Base-by-base conservation (phyloP, 1,140 invertebrate genomes). In the Uloborus diversus region DNA sequence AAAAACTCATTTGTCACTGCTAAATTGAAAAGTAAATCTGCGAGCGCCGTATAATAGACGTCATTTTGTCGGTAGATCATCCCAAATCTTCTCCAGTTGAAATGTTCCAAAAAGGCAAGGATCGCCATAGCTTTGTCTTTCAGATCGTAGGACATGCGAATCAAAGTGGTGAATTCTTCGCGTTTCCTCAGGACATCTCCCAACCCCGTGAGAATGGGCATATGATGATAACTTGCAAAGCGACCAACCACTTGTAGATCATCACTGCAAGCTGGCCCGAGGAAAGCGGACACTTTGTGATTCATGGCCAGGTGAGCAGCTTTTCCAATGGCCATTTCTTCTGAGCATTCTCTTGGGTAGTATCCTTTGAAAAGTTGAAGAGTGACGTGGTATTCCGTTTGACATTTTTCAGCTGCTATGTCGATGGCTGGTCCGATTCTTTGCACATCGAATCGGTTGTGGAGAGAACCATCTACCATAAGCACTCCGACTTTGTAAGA, bases 341-440 rank as follows among this genome's bases (percentile, higher is more conserved):
- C 93, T 25, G 93, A 94, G 84, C 94, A 95, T 56, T 68, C 37
- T 27, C 51, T 28, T 4, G 51, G 35, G 57, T 83, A 83, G 35
- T 69, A 81, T n/a, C 81, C 82, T 42, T 9, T n/a, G 9, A 70
- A 33, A 4, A 76, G 70, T 82, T 90, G 86, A 35, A 95, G 87
- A 79, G 90, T 89, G 25, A 94, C 90, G 53, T 91, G 90, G 84
- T 94, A 82, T 3, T 79, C 27, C 2, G 28, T 30, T 23, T 27
- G 47, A 51, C 82, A 82, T 25, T 49, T 70, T 20, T 81, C 71
- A 11, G 42, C 61, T 1, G 93, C 94, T 83, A 95, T 86, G 85
- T 95, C 94, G n/a, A 95, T 92, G 0, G 93, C 93, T 9, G 94
- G 94, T 0, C 93, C 93, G 82, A 93, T 94, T 28, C 93, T 90